Base-by-base conservation (phyloP, 1,140 invertebrate genomes). In the Cyclargus thomasi region DNA sequence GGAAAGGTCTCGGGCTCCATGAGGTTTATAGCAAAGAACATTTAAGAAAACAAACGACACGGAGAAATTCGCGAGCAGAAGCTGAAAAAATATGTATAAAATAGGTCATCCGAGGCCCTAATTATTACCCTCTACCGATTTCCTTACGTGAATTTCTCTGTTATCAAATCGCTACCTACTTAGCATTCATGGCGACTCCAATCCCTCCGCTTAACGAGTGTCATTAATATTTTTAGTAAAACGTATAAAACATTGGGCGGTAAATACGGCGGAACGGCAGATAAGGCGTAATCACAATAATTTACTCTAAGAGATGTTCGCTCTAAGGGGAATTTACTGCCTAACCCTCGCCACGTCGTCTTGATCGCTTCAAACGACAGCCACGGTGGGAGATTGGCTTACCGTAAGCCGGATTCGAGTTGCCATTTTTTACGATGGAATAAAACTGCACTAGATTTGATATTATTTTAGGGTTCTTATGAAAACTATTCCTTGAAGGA, bases 251-350 rank as follows among this genome's bases (percentile, higher is more conserved):
- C 55, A 59, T 59, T 21, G 20, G 55, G 20, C 18, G 55, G 55
- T 10, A 59, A 59, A 20, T 59, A 59, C 55, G 17, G 18, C 20
- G 55, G 18, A 20, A 59, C 17, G 55, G 18, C 55, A 59, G 55
- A 59, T 59, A 59, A 59, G 55, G 8, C 55, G 55, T 59, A 59
- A 59, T 59, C 55, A 59, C 55, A 59, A 59, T 59, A 59, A 59
- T 59, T 59, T 59, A 59, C 55, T 59, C 55, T 59, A 59, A 59
- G 21, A 59, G 55, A 59, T 59, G 55, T 18, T 59, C 55, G 55
- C 20, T 59, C 55, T 59, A 59, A 59, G 55, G 55, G 55, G 55
- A 59, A 59, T 59, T 59, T 59, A 59, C 55, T 59, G 20, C 55
- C 17, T 20, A 59, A 59, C 55, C 55, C 55, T 21, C 20, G 55